Evolutionary conservation across 2,888 invertebrate genomes (phyloP).

Genomic region (Erpobdella octoculata): DNA sequence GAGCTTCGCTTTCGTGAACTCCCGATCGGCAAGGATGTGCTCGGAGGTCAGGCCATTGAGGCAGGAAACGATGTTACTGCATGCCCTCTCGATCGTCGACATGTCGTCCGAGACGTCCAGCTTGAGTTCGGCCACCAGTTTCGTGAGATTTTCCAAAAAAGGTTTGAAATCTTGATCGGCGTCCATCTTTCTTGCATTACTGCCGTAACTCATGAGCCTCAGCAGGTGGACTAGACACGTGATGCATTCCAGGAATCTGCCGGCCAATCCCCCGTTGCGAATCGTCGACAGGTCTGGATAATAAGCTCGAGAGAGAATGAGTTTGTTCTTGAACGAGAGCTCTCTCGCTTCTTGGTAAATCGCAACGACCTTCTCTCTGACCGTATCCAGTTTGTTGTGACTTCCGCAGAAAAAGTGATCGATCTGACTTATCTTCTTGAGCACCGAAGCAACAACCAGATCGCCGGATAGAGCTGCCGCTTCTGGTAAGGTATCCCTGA

Average conservation of each 20-base stretch:
- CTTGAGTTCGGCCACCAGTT: conserved; percentile 29
- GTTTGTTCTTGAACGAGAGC: conserved; percentile 34
- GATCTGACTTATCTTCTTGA: conserved; percentile 36
- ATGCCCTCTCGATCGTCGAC: conserved; percentile 24
- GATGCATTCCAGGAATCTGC: conserved; percentile 32
- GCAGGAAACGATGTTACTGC: conserved; percentile 35
- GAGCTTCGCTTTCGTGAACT: conserved; percentile 37
- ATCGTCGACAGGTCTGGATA: conserved; percentile 34
- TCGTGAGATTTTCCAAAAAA: conserved; percentile 35
- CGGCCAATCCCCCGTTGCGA: conserved; percentile 16
- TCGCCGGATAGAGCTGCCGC: neutral
- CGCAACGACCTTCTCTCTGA: conserved; percentile 33
- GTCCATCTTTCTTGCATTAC: conserved; percentile 35
- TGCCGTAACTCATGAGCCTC: conserved; percentile 34
- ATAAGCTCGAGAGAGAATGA: conserved; percentile 34
- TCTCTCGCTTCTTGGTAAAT: conserved; percentile 37
- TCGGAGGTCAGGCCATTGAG: conserved; percentile 35
- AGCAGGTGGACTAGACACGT: conserved; percentile 36
- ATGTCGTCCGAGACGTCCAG: conserved; percentile 32
- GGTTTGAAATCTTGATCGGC: conserved; percentile 37
- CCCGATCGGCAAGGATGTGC: conserved; percentile 36
- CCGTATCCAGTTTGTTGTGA: conserved; percentile 29
- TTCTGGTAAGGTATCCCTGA: conserved; percentile 29
- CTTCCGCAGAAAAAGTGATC: conserved; percentile 36
- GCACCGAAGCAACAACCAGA: neutral